A percentile compares a stretch with the other conserved stretches of the same genome.
Evolutionary conservation across 2,888 invertebrate species (phyloP).

Genomic region (Cephus rjabovi): DNA sequence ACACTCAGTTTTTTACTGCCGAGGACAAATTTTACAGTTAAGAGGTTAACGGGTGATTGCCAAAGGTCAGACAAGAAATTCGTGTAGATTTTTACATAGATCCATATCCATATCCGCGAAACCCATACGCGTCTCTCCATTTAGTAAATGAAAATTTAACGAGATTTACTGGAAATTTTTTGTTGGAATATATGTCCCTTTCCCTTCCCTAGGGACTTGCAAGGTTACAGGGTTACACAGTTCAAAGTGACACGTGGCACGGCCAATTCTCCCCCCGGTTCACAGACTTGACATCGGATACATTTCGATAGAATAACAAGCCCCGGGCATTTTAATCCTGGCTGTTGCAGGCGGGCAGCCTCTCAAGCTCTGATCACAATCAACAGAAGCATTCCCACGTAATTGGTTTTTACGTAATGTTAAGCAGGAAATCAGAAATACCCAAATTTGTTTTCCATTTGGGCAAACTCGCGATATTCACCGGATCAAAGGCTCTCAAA

Average conservation of each 20-base stretch:
- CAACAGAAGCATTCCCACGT: slow-evolving; percentile 60
- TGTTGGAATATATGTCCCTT: slow-evolving; percentile 30
- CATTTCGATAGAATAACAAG: slow-evolving; percentile 57
- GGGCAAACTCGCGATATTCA: slow-evolving; percentile 53
- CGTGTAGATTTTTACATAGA: too few species aligned
- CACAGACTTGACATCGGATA: slow-evolving; percentile 57
- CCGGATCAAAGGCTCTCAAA: slow-evolving; percentile 48
- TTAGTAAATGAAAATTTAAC: slow-evolving; percentile 60
- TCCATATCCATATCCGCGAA: too few species aligned
- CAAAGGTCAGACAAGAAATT: too few species aligned
- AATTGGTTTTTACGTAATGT: slow-evolving; percentile 65
- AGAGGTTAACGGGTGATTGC: too few species aligned
- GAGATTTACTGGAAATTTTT: slow-evolving; percentile 49
- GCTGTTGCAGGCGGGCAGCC: slow-evolving; percentile 19
- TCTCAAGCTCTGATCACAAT: slow-evolving; percentile 48
- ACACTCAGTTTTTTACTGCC: slow-evolving; percentile 41
- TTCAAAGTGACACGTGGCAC: slow-evolving; percentile 27
- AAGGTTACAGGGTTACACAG: slow-evolving; percentile 21
- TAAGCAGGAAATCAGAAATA: slow-evolving; percentile 48
- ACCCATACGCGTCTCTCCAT: slow-evolving; percentile 32
- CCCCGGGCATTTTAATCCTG: slow-evolving; percentile 42
- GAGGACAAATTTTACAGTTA: slow-evolving; percentile 11
- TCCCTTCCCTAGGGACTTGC: slow-evolving; percentile 13
- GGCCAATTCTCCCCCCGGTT: slow-evolving; percentile 2
- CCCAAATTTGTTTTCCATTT: slow-evolving; percentile 55